Conservation (phyloP, 2,888 invertebrate species). For the Linnaemya tessellans region DNA sequence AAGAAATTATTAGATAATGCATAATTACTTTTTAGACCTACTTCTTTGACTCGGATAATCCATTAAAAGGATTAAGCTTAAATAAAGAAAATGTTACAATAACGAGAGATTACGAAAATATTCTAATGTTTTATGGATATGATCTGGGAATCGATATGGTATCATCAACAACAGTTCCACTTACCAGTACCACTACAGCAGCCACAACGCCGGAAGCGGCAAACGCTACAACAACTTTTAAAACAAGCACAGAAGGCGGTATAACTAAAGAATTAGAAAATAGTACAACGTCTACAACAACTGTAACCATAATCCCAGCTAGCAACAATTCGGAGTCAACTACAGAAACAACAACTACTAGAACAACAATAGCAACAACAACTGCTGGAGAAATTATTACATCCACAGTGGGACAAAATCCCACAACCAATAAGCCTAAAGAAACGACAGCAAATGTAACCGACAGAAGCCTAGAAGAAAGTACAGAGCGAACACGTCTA, state of each 20-base stretch:
- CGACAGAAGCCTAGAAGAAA: conserved; percentile 19
- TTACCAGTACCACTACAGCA: conserved; percentile 49
- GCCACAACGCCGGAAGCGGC: background rate
- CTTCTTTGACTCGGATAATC: conserved; percentile 92
- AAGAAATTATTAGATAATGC: too few relatives aligned
- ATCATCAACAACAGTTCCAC: conserved; percentile 74
- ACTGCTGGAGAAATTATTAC: conserved; percentile 58
- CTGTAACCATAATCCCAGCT: background rate
- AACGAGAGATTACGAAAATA: conserved; percentile 88
- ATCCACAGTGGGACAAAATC: conserved; percentile 48
- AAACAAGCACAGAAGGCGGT: background rate
- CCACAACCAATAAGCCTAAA: conserved; percentile 28
- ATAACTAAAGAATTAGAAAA: conserved; percentile 8
- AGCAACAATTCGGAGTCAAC: conserved; percentile 42
- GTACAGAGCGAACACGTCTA: background rate
- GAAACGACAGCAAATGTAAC: conserved; percentile 20
- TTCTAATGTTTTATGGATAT: conserved; percentile 91
- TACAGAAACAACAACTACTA: conserved; percentile 65
- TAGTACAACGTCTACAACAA: conserved; percentile 23
- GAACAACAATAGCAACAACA: too few relatives aligned
- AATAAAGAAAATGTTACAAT: conserved; percentile 91
- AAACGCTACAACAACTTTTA: background rate
- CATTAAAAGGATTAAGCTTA: conserved; percentile 90
- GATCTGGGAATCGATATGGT: conserved; percentile 85
- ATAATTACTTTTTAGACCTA: conserved; percentile 86